Evolutionary conservation across 2,797 vertebrate genomes (phyloP).

Genomic region (Melanotaenia pygmaea): DNA sequence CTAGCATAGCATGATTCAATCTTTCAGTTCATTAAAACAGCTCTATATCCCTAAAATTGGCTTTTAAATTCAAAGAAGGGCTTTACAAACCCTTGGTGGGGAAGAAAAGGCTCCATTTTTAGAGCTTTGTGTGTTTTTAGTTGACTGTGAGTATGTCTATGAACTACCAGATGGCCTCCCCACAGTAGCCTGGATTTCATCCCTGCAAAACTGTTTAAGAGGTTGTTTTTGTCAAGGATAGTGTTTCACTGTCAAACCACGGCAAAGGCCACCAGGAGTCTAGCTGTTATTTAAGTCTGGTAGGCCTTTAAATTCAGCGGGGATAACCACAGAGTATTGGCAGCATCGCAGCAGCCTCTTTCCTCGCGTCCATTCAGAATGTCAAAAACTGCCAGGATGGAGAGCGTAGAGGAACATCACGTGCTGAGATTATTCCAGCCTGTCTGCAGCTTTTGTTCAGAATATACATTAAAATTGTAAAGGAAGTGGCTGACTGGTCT

Average conservation of each 20-base stretch:
- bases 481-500: conserved; percentile 30
- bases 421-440: conserved; percentile 20
- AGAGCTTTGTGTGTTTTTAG: conserved; percentile 34
- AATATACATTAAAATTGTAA: conserved; percentile 26
- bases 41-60: background rate
- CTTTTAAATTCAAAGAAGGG: conserved; percentile 22
- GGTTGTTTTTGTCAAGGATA: conserved; percentile 60
- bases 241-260: conserved; percentile 52
- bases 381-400: conserved; percentile 22
- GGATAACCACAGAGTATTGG: conserved; percentile 36
- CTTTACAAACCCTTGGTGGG: conserved; percentile 10
- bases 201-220: conserved; percentile 53
- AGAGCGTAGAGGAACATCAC: conserved; percentile 23
- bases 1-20: background rate
- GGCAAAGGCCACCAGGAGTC: conserved; percentile 56
- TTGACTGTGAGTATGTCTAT: conserved; percentile 27
- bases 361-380: conserved; percentile 20
- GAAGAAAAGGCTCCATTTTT: conserved; percentile 46
- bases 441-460: conserved; percentile 25
- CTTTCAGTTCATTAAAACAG: background rate
- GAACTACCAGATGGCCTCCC: conserved; percentile 56
- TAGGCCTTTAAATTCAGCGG: conserved; percentile 36
- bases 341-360: conserved; percentile 30
- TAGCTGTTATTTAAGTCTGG: conserved; percentile 53
- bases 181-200: conserved; percentile 54